phyloP scores from a whole-genome alignment of 2,888 invertebrate genomes.

The Dysmachus trigonus region DNA sequence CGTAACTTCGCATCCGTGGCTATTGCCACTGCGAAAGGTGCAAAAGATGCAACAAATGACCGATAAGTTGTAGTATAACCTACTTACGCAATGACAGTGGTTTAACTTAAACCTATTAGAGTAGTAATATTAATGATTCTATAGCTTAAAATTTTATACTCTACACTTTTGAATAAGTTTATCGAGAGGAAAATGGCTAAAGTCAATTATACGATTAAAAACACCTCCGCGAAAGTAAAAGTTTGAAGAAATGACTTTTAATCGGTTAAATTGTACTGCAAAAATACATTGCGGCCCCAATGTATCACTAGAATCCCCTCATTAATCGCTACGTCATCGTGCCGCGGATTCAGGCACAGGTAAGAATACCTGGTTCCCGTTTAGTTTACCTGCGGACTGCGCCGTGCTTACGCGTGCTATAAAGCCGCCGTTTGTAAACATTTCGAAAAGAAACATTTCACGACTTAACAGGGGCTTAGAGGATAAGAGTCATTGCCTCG shows the following conservation, averaged over 20 bases:
- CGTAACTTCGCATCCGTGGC: not conserved
- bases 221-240: not conserved
- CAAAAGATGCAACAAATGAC: not conserved
- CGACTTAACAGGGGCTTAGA: slow-evolving; percentile 14
- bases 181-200: not conserved
- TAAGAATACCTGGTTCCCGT: slow-evolving; percentile 45
- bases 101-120: not conserved
- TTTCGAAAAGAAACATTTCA: slow-evolving; percentile 32
- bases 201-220: not conserved
- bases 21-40: not conserved
- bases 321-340: slow-evolving; percentile 4
- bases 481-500: not conserved
- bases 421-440: not conserved
- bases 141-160: not conserved
- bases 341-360: slow-evolving; percentile 40
- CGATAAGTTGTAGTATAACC: not conserved
- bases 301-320: slow-evolving; percentile 6
- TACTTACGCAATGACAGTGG: not conserved
- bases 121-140: not conserved
- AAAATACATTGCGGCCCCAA: not conserved
- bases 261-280: not conserved
- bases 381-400: slow-evolving; percentile 51
- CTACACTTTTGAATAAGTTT: not conserved
- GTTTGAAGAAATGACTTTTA: not conserved
- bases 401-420: slow-evolving; percentile 49